Evolutionary conservation across 2,113 vertebrate genomes (phyloP), one percentile per base, ranked within the genome.

Genomic region (Anguilla japonica): DNA sequence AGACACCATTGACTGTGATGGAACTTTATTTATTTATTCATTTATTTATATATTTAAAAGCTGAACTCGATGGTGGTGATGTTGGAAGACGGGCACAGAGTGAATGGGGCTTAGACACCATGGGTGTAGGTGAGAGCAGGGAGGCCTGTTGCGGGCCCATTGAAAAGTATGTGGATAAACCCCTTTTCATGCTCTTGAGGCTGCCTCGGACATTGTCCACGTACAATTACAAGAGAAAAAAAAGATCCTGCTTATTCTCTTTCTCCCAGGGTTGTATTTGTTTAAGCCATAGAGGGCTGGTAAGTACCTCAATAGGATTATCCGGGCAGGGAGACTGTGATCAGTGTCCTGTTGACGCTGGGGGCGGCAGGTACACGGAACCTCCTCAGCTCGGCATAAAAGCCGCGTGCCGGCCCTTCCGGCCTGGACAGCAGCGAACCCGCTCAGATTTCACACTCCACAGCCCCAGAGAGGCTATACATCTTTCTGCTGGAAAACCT

Each of bases 151-250:
- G 79, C 14, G 39, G 9, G 2, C 14, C 39, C 3, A 46, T 82
- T n/a, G 22, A 53, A 39, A 39, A 82, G 43, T n/a, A 82, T 82
- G n/a, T 82, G 41, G 41, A 50, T 82, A 50, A 53, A 43, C 81
- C 41, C 43, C 81, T 53, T 50, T 41, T 56, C 41, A 53, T 26
- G 46, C 9, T 13, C 81, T 26, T 75, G 20, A 29, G 5, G n/a
- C n/a, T 26, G 5, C n/a, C n/a, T 50, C 41, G 18, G 41, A 41
- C 80, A 41, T 20, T n/a, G 22, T 26, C 16, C 41, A 29, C 16
- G 1, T 56, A 56, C 41, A 53, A 4, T 53, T n/a, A 29, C 9
- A 67, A 50, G 26, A 63, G 26, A 26, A 6, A 50, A 43, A 67
- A 26, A 6, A 67, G n/a, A 53, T 41, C 22, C 43, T 15, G 43